A percentile compares a stretch with the other conserved stretches of the same genome.
These are phyloP conservation scores for Zaprionus nigranus DNA, from an alignment of 1,140 invertebrate species.

Conservation along the genomic window DNA sequence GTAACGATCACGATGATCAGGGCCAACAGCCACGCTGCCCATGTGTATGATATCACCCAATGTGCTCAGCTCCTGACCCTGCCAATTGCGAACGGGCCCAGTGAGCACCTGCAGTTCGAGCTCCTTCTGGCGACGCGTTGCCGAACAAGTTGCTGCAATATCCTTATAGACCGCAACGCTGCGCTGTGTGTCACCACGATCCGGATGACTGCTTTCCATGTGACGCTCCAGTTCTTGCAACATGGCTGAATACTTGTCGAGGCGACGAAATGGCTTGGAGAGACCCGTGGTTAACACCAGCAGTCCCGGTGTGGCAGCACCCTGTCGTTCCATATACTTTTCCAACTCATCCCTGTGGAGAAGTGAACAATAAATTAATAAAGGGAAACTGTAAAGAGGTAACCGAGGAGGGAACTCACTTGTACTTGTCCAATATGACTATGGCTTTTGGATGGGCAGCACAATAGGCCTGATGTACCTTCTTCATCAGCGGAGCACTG, in stretches of 20 bases:
- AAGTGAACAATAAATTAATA: background rate
- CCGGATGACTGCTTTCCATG: conserved; percentile 97
- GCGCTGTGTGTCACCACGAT: conserved; percentile 97
- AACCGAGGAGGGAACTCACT: conserved; percentile 87
- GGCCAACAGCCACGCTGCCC: conserved; percentile 93
- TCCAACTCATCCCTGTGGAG: conserved; percentile 91
- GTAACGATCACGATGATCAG: conserved; percentile 94
- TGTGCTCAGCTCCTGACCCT: conserved; percentile 92
- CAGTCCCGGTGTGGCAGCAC: conserved; percentile 92
- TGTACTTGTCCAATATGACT: conserved; percentile 94
- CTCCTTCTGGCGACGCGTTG: conserved; percentile 96
- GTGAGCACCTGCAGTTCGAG: conserved; percentile 97
- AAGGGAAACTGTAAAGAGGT: background rate
- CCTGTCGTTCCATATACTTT: conserved; percentile 93
- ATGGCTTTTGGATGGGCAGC: conserved; percentile 96
- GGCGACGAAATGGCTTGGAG: conserved; percentile 96
- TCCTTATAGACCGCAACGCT: conserved; percentile 97
- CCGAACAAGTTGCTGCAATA: conserved; percentile 93
- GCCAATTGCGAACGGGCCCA: conserved; percentile 96
- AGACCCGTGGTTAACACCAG: conserved; percentile 95
- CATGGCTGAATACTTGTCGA: conserved; percentile 97
- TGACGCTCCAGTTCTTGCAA: conserved; percentile 97
- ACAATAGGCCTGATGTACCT: conserved; percentile 95
- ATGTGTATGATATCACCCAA: conserved; percentile 89
- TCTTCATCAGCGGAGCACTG: conserved; percentile 93